A percentile compares a stretch with the other conserved stretches of the same genome.
Conservation (phyloP, 2,113 vertebrate genomes). For the Actenoides hombroni region DNA sequence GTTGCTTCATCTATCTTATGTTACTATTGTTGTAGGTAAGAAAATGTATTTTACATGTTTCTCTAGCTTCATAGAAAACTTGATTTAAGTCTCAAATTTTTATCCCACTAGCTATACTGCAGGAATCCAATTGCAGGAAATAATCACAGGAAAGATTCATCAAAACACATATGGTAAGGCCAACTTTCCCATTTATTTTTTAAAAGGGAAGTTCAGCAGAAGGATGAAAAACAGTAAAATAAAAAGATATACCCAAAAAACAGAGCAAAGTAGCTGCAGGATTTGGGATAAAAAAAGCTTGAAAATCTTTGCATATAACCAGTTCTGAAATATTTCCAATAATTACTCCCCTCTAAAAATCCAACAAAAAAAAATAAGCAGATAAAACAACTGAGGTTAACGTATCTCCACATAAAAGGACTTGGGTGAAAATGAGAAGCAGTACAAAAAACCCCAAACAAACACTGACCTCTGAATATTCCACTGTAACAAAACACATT, state of each 20-base stretch:
- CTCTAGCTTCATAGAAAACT: not conserved
- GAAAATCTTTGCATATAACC: not conserved
- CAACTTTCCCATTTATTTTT: not conserved
- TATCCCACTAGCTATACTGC: not conserved
- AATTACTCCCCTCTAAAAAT: not conserved
- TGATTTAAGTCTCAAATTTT: not conserved
- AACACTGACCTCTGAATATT: not conserved
- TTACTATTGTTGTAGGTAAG: not conserved
- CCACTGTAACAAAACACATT: not conserved
- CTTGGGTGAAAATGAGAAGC: not conserved
- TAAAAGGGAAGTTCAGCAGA: not conserved
- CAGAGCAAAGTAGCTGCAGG: not conserved
- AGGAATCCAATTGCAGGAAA: slow-evolving; percentile 7
- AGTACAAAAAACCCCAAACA: not conserved
- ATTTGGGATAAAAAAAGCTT: not conserved
- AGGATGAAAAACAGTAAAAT: not conserved
- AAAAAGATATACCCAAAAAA: not conserved
- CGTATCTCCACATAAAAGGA: not conserved
- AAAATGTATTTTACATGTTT: not conserved
- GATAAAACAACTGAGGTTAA: not conserved
- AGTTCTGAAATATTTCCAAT: not conserved
- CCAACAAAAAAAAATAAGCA: not conserved
- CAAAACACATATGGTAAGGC: not conserved
- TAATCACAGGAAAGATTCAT: not conserved
- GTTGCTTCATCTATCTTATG: not conserved